Conservation (phyloP, 2,888 invertebrate species). For the Cephus rjabovi region DNA sequence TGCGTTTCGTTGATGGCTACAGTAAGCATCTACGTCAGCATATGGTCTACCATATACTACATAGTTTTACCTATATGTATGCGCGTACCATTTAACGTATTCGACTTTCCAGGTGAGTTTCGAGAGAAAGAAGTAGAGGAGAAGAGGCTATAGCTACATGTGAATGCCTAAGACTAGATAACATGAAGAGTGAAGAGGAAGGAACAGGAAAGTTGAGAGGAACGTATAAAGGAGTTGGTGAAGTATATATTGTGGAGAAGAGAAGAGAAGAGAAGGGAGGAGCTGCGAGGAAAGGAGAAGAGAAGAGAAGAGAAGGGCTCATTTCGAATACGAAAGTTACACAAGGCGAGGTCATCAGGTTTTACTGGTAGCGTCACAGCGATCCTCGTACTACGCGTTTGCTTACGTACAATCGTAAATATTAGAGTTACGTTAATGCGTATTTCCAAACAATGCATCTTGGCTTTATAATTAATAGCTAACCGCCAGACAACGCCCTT, state of each 20-base stretch:
- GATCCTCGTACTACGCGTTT: background rate
- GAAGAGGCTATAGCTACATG: background rate
- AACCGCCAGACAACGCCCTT: background rate
- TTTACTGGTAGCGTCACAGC: conserved; percentile 29
- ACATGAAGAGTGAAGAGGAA: background rate
- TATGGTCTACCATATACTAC: too few species aligned
- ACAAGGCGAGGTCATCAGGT: conserved; percentile 48
- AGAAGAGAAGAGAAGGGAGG: conserved; percentile 16
- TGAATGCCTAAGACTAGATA: background rate
- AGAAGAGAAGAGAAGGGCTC: conserved; percentile 21
- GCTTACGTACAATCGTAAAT: background rate
- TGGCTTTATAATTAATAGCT: background rate
- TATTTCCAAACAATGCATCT: background rate
- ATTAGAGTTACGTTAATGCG: background rate
- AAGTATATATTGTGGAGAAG: background rate
- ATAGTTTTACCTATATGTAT: background rate
- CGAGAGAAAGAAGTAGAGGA: background rate
- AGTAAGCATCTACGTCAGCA: background rate
- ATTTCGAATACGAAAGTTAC: conserved; percentile 48
- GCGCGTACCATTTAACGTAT: background rate
- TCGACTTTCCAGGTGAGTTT: background rate
- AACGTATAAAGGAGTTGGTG: background rate
- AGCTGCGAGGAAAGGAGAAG: conserved; percentile 22
- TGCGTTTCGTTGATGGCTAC: background rate
- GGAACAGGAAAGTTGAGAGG: background rate